These are phyloP conservation scores for Coreius guichenoti DNA, from an alignment of 2,797 vertebrate species.

Conservation along the genomic window DNA sequence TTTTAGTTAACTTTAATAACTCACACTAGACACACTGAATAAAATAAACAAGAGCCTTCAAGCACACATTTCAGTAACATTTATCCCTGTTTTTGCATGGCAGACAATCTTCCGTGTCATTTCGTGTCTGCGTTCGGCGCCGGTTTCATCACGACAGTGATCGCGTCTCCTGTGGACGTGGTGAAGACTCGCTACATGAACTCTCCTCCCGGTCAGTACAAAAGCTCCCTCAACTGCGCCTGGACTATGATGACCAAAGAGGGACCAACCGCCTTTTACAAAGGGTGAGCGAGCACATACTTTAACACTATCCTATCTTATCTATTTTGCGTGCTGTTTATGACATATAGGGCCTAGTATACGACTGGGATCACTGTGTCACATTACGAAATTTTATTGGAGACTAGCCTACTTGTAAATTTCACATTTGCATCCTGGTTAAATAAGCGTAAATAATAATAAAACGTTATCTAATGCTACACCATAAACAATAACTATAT, in stretches of 20 bases:
- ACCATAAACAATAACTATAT: no score
- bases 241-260: slow-evolving; percentile 87
- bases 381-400: neutral
- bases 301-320: neutral
- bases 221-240: slow-evolving; percentile 81
- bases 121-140: slow-evolving; percentile 86
- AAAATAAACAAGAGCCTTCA: neutral
- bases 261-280: slow-evolving; percentile 87
- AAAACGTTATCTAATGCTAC: neutral
- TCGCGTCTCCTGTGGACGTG: slow-evolving; percentile 89
- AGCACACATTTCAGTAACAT: neutral
- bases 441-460: neutral
- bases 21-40: neutral
- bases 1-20: neutral
- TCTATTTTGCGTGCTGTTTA: neutral
- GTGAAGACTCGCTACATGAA: slow-evolving; percentile 93
- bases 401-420: neutral
- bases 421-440: neutral
- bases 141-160: slow-evolving; percentile 87
- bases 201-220: slow-evolving; percentile 85
- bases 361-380: neutral
- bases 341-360: neutral
- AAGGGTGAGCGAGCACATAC: slow-evolving; percentile 78
- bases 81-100: neutral
- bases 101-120: slow-evolving; percentile 88